Evolutionary conservation across 2,797 vertebrate genomes (phyloP), one percentile per base, ranked within the genome.

Genomic region (Enteromius mattozi): DNA sequence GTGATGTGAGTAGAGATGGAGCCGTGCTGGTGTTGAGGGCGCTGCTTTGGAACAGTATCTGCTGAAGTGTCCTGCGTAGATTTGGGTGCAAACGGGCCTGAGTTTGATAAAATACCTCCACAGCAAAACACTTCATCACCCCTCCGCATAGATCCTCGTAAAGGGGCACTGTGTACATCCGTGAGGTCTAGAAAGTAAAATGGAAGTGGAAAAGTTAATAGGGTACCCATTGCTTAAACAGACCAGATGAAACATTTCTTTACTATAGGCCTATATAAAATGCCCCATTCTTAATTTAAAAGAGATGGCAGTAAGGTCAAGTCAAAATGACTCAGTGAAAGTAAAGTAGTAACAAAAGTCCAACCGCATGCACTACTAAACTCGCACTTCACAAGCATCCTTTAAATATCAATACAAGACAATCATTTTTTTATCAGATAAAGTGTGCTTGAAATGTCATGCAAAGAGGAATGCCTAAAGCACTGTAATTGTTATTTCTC

Each of bases 131-230:
- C 93, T 97, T 98, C 94, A 99, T 96, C 86, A 96, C 94, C 19
- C 97, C 97, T 0, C 96, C 94, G 85, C 97, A 97, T 91, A 99
- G 96, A 93, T 99, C 98, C 90, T 99, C 98, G 0, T 99, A 99
- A 81, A 99, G 94, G 0, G 98, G 98, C 91, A 99, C 96, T 0
- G 98, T 99, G 92, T 99, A 99, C 98, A 99, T 99, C 90, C 98
- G 96, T 17, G 98, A 99, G 51, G 98, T 98, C 98, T 99, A 92
- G 45, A 63, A 66, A 21, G 56, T 40, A 27, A 47, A 47, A 30
- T 13, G 6, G 13, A 70, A 59, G 30, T 40, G 19, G 35, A 27
- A 74, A 3, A 33, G 7, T 56, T 40, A 65, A 14, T 65, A 19
- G 33, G 56, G 9, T 61, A 19, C 13, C 7, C 37, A 5, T 9